Evolutionary conservation across 2,113 vertebrate genomes (phyloP), one percentile per base, ranked within the genome.

Genomic region (Chlorodrepanis virens): DNA sequence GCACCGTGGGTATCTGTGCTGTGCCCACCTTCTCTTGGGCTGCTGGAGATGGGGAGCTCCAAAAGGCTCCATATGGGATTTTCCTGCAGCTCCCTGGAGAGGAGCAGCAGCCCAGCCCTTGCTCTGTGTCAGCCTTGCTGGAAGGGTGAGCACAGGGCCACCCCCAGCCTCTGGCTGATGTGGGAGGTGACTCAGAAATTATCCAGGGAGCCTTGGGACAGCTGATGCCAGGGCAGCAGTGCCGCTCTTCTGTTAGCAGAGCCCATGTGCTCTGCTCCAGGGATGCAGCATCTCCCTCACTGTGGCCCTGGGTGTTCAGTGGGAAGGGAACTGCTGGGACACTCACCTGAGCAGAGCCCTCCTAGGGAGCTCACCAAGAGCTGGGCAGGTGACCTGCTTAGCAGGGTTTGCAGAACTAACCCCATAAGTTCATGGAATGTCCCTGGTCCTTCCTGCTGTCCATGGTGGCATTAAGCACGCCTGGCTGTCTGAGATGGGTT

Each of bases 261-360:
- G 40, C 52, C 67, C 3, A 0, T n/a, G 63, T 71, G 49, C 65
- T 53, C 7, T 35, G 0, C 23, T 50, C 33, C 67, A 40, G 21
- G 9, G 10, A 3, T 29, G 72, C 37, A 5, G 15, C 17, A 0
- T 7, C 14, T 31, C 39, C 39, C 44, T 33, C 0, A 0, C 33
- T 4, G 13, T 27, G 63, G 2, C 19, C 15, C 5, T 1, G 1
- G 5, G 16, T 19, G 12, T 35, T 74, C 35, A 6, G 33, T 3
- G 15, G 16, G 47, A 11, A 60, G 33, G 10, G 28, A 74, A 21
- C 6, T 1, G 1, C 37, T 20, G 6, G 33, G 24, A 10, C 17
- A 12, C 28, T 47, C 20, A 0, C 0, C 0, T 22, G 50, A 80
- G 70, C 40, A 42, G 65, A 42, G 8, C 42, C 17, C 40, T 42